Percentiles rank a stretch among this genome's conserved stretches.
Evolutionary conservation across 2,113 vertebrate genomes (phyloP).

Genomic region (Leucosticte australis): DNA sequence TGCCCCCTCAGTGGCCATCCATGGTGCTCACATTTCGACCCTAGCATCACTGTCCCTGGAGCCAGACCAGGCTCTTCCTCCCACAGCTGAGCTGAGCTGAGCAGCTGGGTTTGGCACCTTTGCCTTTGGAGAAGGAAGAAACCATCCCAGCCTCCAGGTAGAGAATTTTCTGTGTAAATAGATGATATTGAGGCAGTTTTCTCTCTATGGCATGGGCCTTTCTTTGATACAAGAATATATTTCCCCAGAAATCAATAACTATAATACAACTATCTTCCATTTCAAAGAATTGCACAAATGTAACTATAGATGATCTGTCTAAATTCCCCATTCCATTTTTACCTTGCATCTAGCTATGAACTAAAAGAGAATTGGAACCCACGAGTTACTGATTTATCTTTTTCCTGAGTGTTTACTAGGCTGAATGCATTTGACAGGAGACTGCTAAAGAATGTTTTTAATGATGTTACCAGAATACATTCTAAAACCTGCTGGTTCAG

Average conservation of each 20-base stretch:
- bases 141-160: fast-evolving
- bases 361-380: neutral
- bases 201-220: neutral
- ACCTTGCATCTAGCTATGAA: neutral
- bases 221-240: neutral
- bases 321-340: neutral
- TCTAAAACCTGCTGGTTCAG: neutral
- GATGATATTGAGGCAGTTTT: neutral
- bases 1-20: neutral
- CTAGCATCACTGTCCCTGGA: neutral
- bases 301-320: neutral
- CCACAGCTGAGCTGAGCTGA: fast-evolving
- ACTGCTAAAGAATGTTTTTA: neutral
- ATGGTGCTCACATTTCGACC: neutral
- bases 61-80: neutral
- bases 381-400: neutral
- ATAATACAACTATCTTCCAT: neutral
- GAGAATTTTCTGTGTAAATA: neutral
- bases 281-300: neutral
- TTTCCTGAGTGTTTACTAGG: neutral
- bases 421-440: neutral
- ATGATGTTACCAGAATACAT: neutral
- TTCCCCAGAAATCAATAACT: neutral
- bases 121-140: neutral
- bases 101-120: neutral